These are phyloP conservation scores for Parus major DNA, from an alignment of 2,113 vertebrate species.

Conservation along the genomic window DNA sequence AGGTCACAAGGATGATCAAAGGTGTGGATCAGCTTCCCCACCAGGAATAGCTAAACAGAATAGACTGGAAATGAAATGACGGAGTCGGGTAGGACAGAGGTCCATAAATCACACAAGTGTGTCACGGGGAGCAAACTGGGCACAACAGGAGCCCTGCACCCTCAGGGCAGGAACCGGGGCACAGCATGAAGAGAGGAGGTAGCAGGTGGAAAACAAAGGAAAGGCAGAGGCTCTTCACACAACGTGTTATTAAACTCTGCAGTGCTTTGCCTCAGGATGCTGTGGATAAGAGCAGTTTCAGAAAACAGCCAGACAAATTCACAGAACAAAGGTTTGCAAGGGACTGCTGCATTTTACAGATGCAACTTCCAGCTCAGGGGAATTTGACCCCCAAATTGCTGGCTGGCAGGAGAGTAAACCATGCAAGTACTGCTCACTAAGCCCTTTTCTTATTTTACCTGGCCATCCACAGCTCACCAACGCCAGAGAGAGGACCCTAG, in stretches of 20 bases:
- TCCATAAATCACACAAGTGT: background rate
- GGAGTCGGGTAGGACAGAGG: background rate
- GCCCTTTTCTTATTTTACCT: background rate
- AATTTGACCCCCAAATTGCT: background rate
- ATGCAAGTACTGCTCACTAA: background rate
- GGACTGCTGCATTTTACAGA: background rate
- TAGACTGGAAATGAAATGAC: background rate
- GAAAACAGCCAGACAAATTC: background rate
- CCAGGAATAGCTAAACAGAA: background rate
- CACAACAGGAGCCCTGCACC: conserved; percentile 10
- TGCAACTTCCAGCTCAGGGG: background rate
- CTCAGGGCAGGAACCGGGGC: background rate
- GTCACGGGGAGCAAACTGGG: background rate
- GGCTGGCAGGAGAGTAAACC: background rate
- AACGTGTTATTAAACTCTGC: background rate
- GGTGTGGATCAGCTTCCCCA: conserved; percentile 29
- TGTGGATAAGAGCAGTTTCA: background rate
- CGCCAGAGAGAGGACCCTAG: background rate
- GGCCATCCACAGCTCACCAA: background rate
- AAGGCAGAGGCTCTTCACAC: background rate
- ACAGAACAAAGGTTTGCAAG: background rate
- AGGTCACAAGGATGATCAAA: conserved; percentile 58
- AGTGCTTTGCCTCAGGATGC: background rate
- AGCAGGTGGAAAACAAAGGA: background rate
- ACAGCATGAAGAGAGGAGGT: rapidly evolving